Base-by-base conservation (phyloP, 2,888 invertebrate species). In the Acanthopleura granulata region DNA sequence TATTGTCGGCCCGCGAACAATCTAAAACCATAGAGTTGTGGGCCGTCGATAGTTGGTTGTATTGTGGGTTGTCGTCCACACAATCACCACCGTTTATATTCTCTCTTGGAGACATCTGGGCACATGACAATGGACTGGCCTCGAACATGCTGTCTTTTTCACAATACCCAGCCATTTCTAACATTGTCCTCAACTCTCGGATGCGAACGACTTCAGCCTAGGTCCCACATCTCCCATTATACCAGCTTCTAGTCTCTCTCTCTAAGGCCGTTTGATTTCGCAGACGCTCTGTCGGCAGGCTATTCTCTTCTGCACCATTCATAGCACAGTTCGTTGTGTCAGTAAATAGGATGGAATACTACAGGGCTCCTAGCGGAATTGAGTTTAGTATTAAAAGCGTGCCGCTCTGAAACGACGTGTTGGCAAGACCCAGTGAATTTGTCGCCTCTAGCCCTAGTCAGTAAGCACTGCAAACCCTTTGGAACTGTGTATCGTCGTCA, bases 21-120 rank as follows among this genome's bases (percentile, higher is more conserved):
- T 57, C 22, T 12, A 18, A 57, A 57, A 57, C 57, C 57, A 57
- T 57, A 57, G 57, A 57, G 57, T 57, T 57, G 22, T 57, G 22
- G 57, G n/a, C 57, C 57, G 57, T 22, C 57, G 57, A 57, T 57
- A 57, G 57, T 22, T 57, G 57, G 57, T n/a, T 57, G 57, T 57
- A 57, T 57, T 57, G 57, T 57, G 1, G 22, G 22, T 12, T 12
- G 57, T 1, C 3, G 18, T 57, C 57, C 57, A 57, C 18, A 57
- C 57, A 57, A 57, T n/a, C 18, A 22, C 57, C 22, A 57, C 18
- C 57, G 57, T 57, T 57, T 57, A 57, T 57, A 57, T 18, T 57
- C 57, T n/a, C 57, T 57, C 57, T 22, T 57, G 18, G n/a, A 57
- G 57, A 57, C 57, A 57, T 57, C 57, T 57, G 57, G 57, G n/a